Base-by-base conservation (phyloP, 2,888 invertebrate species). In the Eulithis testata region DNA sequence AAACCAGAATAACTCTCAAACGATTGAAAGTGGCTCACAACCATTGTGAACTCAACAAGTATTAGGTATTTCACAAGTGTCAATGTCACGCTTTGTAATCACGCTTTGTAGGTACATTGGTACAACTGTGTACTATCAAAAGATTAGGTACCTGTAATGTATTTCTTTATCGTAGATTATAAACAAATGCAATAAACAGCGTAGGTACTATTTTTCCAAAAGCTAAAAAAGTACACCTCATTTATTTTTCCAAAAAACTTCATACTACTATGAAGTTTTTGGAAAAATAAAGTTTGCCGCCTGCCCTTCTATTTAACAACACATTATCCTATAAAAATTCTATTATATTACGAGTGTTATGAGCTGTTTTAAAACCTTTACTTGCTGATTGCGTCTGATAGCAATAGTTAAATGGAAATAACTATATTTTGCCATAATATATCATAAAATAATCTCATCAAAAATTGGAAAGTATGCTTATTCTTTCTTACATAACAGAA, bases 71-170 rank as follows among this genome's bases (percentile, higher is more conserved):
- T 74, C 69, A 61, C 73, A 79, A 77, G 76, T 76, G 71, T 76
- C 80, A 81, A 77, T 79, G 78, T 77, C 76, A 76, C 73, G 68
- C 66, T 60, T 68, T 40, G 57, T 71, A 62, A 69, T 68, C 63
- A 63, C 58, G 40, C 40, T 43, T 12, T 45, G 50, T 62, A 21
- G 14, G 9, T 63, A 6, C 21, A 21, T 12, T n/a, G 36, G 31
- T 51, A 51, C 14, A 11, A 21, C 8, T 58, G 21, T 40, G n/a
- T 21, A 2, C 43, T 62, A 63, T 60, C 57, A 36, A 59, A 49
- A 54, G 31, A 62, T 45, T 45, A 12, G n/a, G 45, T 45, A 12
- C 45, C 5, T 45, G 37, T n/a, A 40, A 56, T n/a, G 0, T 7
- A 12, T 14, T 47, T 65, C 11, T 12, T 61, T 69, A 65, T 63